These are phyloP conservation scores for Tiphia femorata DNA, from an alignment of 2,888 invertebrate genomes.

Conservation along the genomic window DNA sequence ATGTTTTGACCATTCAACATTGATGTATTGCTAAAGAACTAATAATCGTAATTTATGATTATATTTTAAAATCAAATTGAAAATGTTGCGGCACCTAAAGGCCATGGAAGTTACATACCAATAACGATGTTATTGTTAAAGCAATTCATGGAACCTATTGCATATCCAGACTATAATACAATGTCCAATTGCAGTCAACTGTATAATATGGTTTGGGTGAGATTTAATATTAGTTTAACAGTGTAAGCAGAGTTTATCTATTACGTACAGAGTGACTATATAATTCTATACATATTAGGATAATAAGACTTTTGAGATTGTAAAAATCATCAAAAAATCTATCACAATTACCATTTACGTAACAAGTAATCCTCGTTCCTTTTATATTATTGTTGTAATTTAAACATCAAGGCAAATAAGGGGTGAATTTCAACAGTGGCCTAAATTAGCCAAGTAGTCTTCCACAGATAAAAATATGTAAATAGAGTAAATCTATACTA, in stretches of 20 bases:
- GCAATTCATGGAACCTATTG: constrained; percentile 37
- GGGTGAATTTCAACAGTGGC: constrained; percentile 70
- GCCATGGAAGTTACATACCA: constrained; percentile 46
- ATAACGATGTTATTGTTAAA: constrained; percentile 40
- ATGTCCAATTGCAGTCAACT: constrained; percentile 24
- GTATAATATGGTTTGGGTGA: constrained; percentile 32
- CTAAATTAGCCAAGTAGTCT: constrained; percentile 69
- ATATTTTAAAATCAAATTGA: constrained; percentile 31
- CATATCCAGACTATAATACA: constrained; percentile 21
- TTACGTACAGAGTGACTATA: constrained; percentile 69
- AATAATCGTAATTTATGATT: too few relatives aligned
- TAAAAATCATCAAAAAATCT: constrained; percentile 79
- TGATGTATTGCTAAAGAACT: too few relatives aligned
- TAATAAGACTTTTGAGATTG: constrained; percentile 74
- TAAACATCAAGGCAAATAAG: constrained; percentile 70
- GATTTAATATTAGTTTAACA: constrained; percentile 45
- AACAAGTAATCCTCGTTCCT: constrained; percentile 64
- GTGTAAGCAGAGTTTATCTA: constrained; percentile 55
- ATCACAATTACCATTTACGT: constrained; percentile 73
- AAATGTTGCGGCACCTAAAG: constrained; percentile 39
- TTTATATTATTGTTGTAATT: constrained; percentile 66
- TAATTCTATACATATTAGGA: constrained; percentile 69
- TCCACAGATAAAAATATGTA: constrained; percentile 69
- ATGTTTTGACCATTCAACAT: neutral
- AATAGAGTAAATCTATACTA: constrained; percentile 70